Evolutionary conservation across 37 sponge, comb jelly and placozoan species (phyloP).

Genomic region (Axinella damicornis): DNA sequence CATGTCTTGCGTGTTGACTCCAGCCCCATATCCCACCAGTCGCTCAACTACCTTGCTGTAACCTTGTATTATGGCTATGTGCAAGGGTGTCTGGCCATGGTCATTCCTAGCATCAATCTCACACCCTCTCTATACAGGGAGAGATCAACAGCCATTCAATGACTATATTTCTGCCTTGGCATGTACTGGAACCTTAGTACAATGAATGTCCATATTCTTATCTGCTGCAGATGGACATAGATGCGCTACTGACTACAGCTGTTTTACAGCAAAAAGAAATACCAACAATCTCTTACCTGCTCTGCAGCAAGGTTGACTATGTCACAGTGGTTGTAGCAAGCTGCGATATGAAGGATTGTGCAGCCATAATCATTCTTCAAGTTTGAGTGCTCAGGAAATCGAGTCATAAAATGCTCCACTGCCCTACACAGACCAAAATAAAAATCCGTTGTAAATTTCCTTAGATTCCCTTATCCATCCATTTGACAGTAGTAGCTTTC

Average conservation of each 20-base stretch:
- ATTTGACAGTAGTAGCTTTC: no score
- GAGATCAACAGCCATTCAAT: no score
- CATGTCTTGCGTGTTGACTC: slow-evolving; percentile 55
- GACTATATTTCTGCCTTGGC: no score
- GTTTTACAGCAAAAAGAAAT: no score
- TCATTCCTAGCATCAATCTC: slow-evolving; percentile 38
- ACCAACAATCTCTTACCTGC: neutral
- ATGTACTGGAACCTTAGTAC: no score
- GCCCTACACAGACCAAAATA: neutral
- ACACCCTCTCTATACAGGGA: neutral
- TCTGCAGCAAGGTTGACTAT: slow-evolving; percentile 15
- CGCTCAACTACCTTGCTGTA: slow-evolving; percentile 62
- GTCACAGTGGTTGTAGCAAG: slow-evolving; percentile 32
- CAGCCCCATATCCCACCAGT: slow-evolving; percentile 66
- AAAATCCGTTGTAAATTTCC: no score
- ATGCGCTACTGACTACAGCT: no score
- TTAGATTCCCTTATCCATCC: no score
- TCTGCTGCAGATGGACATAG: no score
- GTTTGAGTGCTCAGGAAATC: slow-evolving; percentile 21
- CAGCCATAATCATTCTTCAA: slow-evolving; percentile 30
- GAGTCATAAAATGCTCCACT: slow-evolving; percentile 35
- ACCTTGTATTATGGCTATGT: slow-evolving; percentile 60
- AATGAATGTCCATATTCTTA: no score
- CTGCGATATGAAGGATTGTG: slow-evolving; percentile 40
- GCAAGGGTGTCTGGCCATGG: slow-evolving; percentile 62